Conservation (phyloP, 2,113 vertebrate genomes). For the Gasterosteus aculeatus region DNA sequence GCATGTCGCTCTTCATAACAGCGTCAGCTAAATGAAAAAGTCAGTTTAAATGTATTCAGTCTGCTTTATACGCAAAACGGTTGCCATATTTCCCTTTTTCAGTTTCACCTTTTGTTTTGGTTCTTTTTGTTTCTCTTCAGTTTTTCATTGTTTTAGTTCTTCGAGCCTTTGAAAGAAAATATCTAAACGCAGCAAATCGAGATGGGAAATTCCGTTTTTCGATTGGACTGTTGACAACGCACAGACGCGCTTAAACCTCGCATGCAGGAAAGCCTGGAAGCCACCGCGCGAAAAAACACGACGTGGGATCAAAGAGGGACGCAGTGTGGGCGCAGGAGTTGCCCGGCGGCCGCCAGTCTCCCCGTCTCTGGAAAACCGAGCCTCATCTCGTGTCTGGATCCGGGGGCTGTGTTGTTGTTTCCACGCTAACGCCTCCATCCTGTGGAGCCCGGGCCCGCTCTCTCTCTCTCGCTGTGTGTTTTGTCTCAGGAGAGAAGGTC, state of each 20-base stretch:
- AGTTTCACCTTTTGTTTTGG: neutral
- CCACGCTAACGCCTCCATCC: slow-evolving; percentile 74
- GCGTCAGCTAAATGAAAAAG: too few relatives aligned
- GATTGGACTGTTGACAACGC: neutral
- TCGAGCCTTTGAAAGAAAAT: too few relatives aligned
- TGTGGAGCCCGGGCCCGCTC: slow-evolving; percentile 61
- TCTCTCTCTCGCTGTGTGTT: slow-evolving; percentile 77
- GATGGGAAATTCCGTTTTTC: neutral
- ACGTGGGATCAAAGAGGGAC: slow-evolving; percentile 9
- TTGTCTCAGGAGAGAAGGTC: slow-evolving; percentile 91
- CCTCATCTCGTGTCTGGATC: slow-evolving; percentile 56
- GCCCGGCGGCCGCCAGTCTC: neutral
- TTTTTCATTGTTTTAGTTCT: neutral
- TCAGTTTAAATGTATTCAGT: neutral
- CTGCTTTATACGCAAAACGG: neutral
- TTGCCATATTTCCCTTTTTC: neutral
- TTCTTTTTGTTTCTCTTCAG: neutral
- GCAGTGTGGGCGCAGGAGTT: neutral
- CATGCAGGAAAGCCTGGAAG: too few relatives aligned
- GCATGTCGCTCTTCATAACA: too few relatives aligned
- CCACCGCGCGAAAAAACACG: neutral
- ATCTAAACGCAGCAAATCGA: neutral
- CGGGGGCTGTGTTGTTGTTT: slow-evolving; percentile 79
- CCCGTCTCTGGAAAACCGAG: slow-evolving; percentile 53
- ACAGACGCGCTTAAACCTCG: too few relatives aligned